Conservation (phyloP, 2,113 vertebrate genomes). For the rat (Rattus norvegicus) region GRCr8 NC_086024.1:45014001-45014500, state of each 20-base stretch:
- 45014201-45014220: not conserved
- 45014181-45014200: not conserved
- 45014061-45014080: not conserved
- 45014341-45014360: not conserved
- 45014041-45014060: not conserved
- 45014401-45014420: not conserved
- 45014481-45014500: not conserved
- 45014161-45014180: not conserved
- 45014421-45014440: not conserved
- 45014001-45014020: not conserved
- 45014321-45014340: too few relatives aligned
- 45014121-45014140: too few relatives aligned
- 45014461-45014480: not conserved
- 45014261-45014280: not conserved
- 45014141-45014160: not conserved
- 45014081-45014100: not conserved
- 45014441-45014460: not conserved
- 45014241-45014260: not conserved
- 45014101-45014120: not conserved
- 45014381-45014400: not conserved
- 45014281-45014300: not conserved
- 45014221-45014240: not conserved
- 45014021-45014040: not conserved
- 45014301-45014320: not conserved
- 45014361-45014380: not conserved